Conservation (phyloP, 2,888 invertebrate species). For the Urechis unicinctus region DNA sequence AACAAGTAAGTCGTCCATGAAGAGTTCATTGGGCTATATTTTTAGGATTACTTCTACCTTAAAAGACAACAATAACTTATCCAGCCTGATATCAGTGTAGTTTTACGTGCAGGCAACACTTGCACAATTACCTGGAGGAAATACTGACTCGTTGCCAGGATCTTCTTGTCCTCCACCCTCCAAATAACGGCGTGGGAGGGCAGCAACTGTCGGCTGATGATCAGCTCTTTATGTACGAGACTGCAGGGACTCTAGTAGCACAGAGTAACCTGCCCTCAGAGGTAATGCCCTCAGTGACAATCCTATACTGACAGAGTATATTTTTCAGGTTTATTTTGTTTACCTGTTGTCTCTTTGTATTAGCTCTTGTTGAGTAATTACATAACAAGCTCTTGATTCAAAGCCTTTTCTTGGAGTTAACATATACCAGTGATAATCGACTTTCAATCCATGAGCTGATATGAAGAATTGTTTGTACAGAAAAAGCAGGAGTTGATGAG, state of each 20-base stretch:
- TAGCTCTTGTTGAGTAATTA: too few species aligned
- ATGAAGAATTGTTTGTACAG: constrained; percentile 40
- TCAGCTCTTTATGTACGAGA: constrained; percentile 58
- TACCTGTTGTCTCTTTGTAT: too few species aligned
- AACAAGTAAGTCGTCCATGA: constrained; percentile 46
- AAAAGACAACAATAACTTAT: too few species aligned
- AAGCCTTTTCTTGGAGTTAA: too few species aligned
- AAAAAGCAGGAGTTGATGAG: constrained; percentile 52
- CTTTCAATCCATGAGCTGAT: too few species aligned
- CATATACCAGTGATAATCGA: too few species aligned
- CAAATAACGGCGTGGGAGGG: constrained; percentile 42
- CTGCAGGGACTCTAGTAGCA: constrained; percentile 56
- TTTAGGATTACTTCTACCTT: too few species aligned
- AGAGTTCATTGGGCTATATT: not conserved
- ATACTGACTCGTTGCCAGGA: constrained; percentile 55
- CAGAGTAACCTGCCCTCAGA: constrained; percentile 52
- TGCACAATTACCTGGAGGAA: constrained; percentile 52
- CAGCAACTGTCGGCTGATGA: constrained; percentile 54
- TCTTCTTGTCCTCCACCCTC: constrained; percentile 52
- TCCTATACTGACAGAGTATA: too few species aligned
- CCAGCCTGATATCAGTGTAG: constrained; percentile 6
- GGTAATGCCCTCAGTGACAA: constrained; percentile 40
- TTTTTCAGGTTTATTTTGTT: too few species aligned
- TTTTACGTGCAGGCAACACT: constrained; percentile 36
- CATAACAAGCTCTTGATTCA: too few species aligned